Evolutionary conservation across 2,113 vertebrate genomes (phyloP).

Genomic region (Prochilodus magdalenae): DNA sequence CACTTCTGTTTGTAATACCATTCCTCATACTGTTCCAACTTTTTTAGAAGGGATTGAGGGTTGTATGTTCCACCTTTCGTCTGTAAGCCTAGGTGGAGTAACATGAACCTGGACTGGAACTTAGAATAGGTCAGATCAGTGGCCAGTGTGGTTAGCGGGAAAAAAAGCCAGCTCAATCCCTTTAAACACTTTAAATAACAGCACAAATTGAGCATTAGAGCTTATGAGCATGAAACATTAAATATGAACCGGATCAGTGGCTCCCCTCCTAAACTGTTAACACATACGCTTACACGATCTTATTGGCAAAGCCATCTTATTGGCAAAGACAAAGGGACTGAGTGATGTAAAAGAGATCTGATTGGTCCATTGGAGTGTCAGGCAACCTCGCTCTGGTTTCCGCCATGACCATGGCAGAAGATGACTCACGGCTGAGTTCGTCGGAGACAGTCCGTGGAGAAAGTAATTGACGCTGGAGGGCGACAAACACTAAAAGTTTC

Average conservation of each 20-base stretch:
- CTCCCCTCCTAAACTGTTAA: slow-evolving; percentile 9
- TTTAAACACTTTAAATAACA: slow-evolving; percentile 13
- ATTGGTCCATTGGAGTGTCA: slow-evolving; percentile 26
- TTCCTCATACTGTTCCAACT: no score
- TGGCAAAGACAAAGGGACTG: slow-evolving; percentile 32
- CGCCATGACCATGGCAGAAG: slow-evolving; percentile 54
- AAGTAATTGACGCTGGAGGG: slow-evolving; percentile 68
- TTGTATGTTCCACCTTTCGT: no score
- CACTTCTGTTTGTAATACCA: no score
- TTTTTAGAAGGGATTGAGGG: no score
- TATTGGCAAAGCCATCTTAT: slow-evolving; percentile 30
- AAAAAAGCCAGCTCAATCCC: background rate
- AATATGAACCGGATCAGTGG: slow-evolving; percentile 16
- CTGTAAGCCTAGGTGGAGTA: background rate
- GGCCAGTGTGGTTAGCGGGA: background rate
- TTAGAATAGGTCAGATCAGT: background rate
- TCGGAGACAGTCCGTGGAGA: slow-evolving; percentile 39
- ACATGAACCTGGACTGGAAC: background rate
- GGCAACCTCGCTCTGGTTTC: slow-evolving; percentile 32
- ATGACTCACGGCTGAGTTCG: slow-evolving; percentile 57
- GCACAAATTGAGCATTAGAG: background rate
- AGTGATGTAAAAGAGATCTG: slow-evolving; percentile 31
- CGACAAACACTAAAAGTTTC: slow-evolving; percentile 77
- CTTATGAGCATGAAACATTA: background rate
- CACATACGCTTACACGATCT: background rate